These are phyloP conservation scores for Philopedon plagiatum DNA, from an alignment of 2,888 invertebrate species.

Conservation along the genomic window DNA sequence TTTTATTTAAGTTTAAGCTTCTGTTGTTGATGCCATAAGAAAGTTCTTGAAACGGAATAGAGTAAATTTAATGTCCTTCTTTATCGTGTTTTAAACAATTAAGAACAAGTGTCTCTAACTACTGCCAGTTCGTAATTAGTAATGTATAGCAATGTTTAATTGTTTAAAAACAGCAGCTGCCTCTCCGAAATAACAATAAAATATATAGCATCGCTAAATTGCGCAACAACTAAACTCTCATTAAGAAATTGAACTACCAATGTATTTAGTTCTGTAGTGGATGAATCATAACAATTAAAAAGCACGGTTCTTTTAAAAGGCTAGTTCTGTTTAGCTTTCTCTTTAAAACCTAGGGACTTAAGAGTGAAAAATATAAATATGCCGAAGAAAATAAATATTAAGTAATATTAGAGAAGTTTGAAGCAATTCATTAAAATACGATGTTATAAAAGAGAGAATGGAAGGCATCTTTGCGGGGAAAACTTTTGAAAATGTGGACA, in stretches of 20 bases:
- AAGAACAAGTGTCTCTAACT: conserved; percentile 69
- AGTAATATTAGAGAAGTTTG: conserved; percentile 41
- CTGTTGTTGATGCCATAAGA: too few relatives aligned
- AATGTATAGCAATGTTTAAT: conserved; percentile 68
- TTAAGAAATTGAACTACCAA: conserved; percentile 43
- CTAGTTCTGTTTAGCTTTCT: too few relatives aligned
- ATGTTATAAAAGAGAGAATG: conserved; percentile 45
- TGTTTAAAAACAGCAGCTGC: conserved; percentile 69
- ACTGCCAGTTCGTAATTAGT: conserved; percentile 63
- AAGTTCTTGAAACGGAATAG: too few relatives aligned
- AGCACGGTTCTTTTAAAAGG: neutral
- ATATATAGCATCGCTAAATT: conserved; percentile 63
- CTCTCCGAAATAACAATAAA: conserved; percentile 66
- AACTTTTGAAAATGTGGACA: conserved; percentile 59
- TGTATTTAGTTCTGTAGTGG: conserved; percentile 31
- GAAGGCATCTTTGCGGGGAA: conserved; percentile 55
- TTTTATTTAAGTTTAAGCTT: too few relatives aligned
- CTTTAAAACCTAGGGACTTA: too few relatives aligned
- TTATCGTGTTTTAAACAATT: conserved; percentile 63
- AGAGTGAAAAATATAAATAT: neutral
- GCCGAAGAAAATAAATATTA: conserved; percentile 25
- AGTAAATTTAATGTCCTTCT: conserved; percentile 6
- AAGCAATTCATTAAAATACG: conserved; percentile 43
- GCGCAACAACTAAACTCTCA: conserved; percentile 47
- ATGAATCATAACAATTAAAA: conserved; percentile 42